Conservation (phyloP, 2,888 invertebrate genomes). For the Tetragonisca angustula region DNA sequence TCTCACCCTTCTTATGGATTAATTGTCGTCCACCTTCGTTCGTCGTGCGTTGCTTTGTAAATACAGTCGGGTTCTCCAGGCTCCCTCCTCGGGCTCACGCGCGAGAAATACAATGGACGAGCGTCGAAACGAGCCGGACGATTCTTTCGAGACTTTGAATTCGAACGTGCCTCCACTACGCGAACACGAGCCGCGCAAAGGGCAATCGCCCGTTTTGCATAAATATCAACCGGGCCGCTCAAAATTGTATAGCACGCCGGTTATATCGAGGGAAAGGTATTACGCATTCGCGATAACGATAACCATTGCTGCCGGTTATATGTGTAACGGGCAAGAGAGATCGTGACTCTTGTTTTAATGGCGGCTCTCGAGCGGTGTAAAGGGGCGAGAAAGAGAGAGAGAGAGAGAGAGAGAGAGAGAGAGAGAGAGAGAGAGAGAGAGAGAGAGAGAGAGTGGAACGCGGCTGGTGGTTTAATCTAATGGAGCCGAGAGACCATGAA, state of each 20-base stretch:
- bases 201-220: not conserved
- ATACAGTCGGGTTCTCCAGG: not conserved
- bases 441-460: conserved; percentile 35
- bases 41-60: conserved; percentile 25
- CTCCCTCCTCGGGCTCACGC: too few species aligned
- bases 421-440: conserved; percentile 17
- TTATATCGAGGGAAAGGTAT: conserved; percentile 57
- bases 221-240: conserved; percentile 39
- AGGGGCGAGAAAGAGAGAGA: conserved; percentile 1
- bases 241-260: conserved; percentile 35
- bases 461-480: conserved; percentile 73
- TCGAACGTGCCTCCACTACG: not conserved
- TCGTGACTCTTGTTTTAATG: conserved; percentile 74
- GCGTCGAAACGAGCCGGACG: not conserved
- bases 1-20: conserved; percentile 62
- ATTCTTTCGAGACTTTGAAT: not conserved
- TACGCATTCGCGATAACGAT: conserved; percentile 72
- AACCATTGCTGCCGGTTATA: conserved; percentile 59
- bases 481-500: conserved; percentile 74
- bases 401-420: conserved; percentile 7
- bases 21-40: conserved; percentile 55
- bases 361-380: conserved; percentile 47
- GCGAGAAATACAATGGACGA: not conserved
- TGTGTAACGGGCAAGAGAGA: conserved; percentile 57
- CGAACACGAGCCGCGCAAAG: not conserved